Base-by-base conservation (phyloP, 2,797 vertebrate species). In the Ataeniobius toweri region DNA sequence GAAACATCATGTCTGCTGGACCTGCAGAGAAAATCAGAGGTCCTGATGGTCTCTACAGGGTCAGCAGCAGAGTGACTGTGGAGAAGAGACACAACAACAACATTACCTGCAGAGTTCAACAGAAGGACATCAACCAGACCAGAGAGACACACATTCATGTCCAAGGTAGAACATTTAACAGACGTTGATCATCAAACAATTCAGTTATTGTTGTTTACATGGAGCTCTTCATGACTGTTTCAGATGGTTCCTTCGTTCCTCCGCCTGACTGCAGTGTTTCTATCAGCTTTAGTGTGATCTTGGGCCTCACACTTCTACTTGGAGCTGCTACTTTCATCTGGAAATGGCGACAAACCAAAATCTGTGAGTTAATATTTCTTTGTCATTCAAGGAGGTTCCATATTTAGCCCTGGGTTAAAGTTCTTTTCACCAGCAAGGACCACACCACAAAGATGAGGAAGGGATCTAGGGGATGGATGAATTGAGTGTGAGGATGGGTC, bases 1-100 rank as follows among this genome's bases (percentile, higher is more conserved):
- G 75, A 44, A 48, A 71, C 0, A 16, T 63, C 2, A 63, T 81
- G 39, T 36, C 79, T 76, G 76, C 76, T 79, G 76, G 74, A 76
- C 50, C 74, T 59, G 1, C 74, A 72, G 74, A 74, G 67, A 59
- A 71, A 22, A 26, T 74, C 71, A 61, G 69, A 61, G 63, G 71
- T 71, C 63, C 83, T 69, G 76, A 78, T 72, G 71, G 28, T 14
- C 78, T 77, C 56, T 80, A 71, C 51, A 56, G 39, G 41, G 71
- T 80, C 82, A 77, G 75, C 71, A 83, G 78, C 55, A 78, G 72
- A 65, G 70, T 76, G 14, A 63, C 63, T 48, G 74, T 83, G 68
- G 67, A 79, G 71, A 70, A 76, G 39, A 71, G 53, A 53, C 22
- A 36, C 74, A 55, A 58, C 55, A 63, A 50, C 70, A 83, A 1